Percentiles rank a stretch among this genome's conserved stretches.
Conservation (phyloP, 2,797 vertebrate species). For the Apogon talboti region DNA sequence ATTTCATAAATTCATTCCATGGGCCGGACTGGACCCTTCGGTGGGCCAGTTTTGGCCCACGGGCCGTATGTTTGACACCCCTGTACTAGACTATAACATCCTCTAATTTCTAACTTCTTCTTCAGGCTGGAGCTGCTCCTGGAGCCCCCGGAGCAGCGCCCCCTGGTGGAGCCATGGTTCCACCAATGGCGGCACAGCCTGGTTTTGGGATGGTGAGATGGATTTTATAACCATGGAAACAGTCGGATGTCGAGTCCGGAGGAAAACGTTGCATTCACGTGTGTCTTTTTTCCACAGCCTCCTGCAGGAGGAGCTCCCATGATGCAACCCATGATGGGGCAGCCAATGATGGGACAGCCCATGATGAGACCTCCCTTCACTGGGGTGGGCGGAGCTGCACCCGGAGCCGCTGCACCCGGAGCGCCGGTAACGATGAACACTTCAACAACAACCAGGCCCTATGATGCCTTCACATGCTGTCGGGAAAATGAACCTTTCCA, state of each 20-base stretch:
- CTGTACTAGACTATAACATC: no score
- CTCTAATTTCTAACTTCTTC: no score
- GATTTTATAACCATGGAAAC: not conserved
- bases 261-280: not conserved
- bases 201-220: slow-evolving; percentile 92
- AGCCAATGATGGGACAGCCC: slow-evolving; percentile 92
- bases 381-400: slow-evolving; percentile 81
- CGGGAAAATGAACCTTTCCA: no score
- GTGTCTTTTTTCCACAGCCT: slow-evolving; percentile 75
- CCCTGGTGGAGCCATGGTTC: slow-evolving; percentile 77
- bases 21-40: no score
- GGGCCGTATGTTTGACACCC: not conserved
- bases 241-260: not conserved
- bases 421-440: slow-evolving; percentile 84
- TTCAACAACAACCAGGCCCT: no score
- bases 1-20: no score
- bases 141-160: slow-evolving; percentile 81
- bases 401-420: slow-evolving; percentile 85
- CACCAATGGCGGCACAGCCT: slow-evolving; percentile 82
- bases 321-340: slow-evolving; percentile 93
- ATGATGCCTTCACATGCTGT: no score
- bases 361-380: slow-evolving; percentile 95
- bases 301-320: slow-evolving; percentile 89
- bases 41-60: not conserved
- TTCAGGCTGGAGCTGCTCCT: slow-evolving; percentile 69